These are phyloP conservation scores for Peromyscus nudipes DNA, from an alignment of 2,797 vertebrate genomes.

Conservation along the genomic window DNA sequence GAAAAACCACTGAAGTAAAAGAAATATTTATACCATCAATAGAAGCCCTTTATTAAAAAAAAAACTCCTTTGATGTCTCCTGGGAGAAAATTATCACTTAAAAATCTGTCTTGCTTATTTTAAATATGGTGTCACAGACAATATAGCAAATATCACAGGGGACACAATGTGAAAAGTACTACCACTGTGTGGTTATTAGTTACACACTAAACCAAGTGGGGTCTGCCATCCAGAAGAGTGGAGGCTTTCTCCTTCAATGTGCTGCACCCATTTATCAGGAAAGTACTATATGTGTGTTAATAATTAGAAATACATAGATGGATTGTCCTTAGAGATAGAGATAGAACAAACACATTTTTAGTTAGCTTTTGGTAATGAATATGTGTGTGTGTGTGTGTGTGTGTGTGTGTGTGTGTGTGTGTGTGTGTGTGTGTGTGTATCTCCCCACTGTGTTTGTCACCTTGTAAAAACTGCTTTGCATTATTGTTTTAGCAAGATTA, in stretches of 20 bases:
- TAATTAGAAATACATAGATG: neutral
- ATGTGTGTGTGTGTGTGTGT: too few species aligned
- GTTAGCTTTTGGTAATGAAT: neutral
- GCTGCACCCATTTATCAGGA: neutral
- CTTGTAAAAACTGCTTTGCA: neutral
- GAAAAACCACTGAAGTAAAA: slow-evolving; percentile 19
- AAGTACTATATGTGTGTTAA: neutral
- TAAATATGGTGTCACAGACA: slow-evolving; percentile 60
- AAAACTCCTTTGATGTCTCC: neutral
- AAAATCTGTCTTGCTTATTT: slow-evolving; percentile 30
- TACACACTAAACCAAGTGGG: slow-evolving; percentile 3
- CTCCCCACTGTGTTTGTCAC: neutral
- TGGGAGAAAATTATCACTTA: slow-evolving; percentile 50
- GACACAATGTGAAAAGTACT: neutral
- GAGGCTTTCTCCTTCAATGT: slow-evolving; percentile 12
- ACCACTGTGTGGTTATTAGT: neutral
- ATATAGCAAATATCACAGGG: slow-evolving; percentile 3
- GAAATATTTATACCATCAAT: neutral
- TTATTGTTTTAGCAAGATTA: slow-evolving; percentile 22
- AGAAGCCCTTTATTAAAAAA: slow-evolving; percentile 61
- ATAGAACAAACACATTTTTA: neutral
- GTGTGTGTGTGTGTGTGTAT: too few species aligned
- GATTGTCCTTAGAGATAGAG: neutral
- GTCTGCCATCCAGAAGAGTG: neutral
- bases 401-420: too few species aligned